Evolutionary conservation across 2,113 vertebrate species (phyloP), one percentile per base, ranked within the genome.

Genomic region (Pithys albifrons): DNA sequence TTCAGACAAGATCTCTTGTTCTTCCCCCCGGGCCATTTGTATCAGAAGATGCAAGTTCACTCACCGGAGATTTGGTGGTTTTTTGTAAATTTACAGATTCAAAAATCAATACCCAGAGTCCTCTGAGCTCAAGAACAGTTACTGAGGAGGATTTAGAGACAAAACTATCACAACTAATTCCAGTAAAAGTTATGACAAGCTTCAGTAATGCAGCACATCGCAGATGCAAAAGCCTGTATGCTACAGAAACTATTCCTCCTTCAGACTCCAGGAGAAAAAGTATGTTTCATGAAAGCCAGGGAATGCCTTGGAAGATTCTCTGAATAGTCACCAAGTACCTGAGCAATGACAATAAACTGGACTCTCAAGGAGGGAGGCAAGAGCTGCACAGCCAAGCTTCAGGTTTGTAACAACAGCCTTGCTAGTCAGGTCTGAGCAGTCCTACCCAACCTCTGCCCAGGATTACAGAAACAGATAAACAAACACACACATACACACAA

Each of bases 11-110:
- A 58, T 7, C 25, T 27, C 27, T 17, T 10, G 1, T 28, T 45
- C 25, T 15, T 1, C 0, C 20, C 14, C 17, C 41, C 3, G 4
- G 19, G 20, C 61, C 18, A 23, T 29, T 31, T 57, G 24, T 43
- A 58, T 23, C 25, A 51, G 67, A 74, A 89, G 35, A 48, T 16
- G 22, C 8, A 45, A 79, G n/a, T 1, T 48, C 41, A 48, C 18
- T 71, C 27, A 55, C 82, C 69, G 48, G n/a, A 74, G 22, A 20
- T 57, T 52, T 52, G 15, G 41, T 10, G 2, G 2, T 7, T 37
- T 73, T 66, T 24, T 0, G 0, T 18, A 70, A 57, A 0, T 0
- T 71, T 80, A 59, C 35, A 24, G 58, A 83, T 37, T 24, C 19
- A 75, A 55, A 92, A 64, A 45, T 19, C 19, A 28, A 37, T 58